Evolutionary conservation across 2,113 vertebrate genomes (phyloP).

Genomic region (Heliornis fulica): DNA sequence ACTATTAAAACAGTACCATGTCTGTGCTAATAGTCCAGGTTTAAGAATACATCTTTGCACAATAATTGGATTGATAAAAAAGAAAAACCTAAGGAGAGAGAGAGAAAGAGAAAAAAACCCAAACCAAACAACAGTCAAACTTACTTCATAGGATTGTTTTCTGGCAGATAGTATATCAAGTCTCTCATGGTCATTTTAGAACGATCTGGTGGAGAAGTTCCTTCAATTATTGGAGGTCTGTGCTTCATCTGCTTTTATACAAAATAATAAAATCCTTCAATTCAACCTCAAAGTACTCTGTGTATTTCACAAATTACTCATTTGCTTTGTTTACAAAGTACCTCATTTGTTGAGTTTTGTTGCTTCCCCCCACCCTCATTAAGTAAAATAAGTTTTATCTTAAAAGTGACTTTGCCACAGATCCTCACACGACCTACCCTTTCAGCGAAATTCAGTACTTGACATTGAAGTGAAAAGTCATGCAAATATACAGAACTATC

Average conservation of each 20-base stretch:
- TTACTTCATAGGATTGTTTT: constrained; percentile 94
- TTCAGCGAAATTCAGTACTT: not conserved
- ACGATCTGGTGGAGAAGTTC: constrained; percentile 77
- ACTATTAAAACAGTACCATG: not conserved
- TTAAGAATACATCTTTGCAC: not conserved
- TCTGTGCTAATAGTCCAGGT: not conserved
- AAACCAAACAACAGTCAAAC: no score
- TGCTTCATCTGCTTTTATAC: constrained; percentile 76
- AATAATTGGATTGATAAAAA: not conserved
- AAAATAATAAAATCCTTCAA: not conserved
- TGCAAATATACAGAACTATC: not conserved
- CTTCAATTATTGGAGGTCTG: constrained; percentile 75
- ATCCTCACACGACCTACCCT: not conserved
- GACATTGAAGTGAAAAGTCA: not conserved
- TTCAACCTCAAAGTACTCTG: not conserved
- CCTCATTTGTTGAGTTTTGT: not conserved
- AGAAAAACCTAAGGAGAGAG: not conserved
- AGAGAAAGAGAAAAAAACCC: not conserved
- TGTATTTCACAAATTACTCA: not conserved
- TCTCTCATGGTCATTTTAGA: constrained; percentile 98
- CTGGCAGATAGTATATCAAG: constrained; percentile 91
- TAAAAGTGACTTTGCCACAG: not conserved
- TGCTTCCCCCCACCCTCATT: not conserved
- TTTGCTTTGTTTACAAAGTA: not conserved
- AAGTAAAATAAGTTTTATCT: not conserved